Conservation (phyloP, 2,113 vertebrate species). For the Paradisaea rubra region DNA sequence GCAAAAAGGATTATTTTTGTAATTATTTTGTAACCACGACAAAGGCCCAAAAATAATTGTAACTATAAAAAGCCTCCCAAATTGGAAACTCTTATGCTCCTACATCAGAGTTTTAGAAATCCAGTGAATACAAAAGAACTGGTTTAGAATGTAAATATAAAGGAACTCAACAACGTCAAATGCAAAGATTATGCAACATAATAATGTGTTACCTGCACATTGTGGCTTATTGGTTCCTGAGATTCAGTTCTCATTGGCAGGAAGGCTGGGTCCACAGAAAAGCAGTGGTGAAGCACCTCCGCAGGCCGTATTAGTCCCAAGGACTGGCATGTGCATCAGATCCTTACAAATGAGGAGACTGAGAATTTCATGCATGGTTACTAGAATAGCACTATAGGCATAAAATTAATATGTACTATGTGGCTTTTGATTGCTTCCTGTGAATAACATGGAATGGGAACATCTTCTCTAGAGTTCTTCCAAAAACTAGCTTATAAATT, state of each 20-base stretch:
- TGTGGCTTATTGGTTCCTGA: background rate
- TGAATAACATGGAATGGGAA: background rate
- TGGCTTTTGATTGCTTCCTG: background rate
- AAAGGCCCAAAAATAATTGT: background rate
- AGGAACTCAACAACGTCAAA: background rate
- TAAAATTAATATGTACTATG: background rate
- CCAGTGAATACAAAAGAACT: background rate
- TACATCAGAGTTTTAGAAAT: background rate
- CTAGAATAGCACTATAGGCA: background rate
- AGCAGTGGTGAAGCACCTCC: background rate
- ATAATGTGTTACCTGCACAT: background rate
- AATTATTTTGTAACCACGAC: background rate
- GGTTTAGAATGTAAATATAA: background rate
- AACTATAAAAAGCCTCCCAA: background rate
- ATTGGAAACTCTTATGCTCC: background rate
- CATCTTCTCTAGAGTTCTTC: background rate
- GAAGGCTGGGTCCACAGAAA: background rate
- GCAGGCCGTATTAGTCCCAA: background rate
- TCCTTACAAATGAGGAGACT: background rate
- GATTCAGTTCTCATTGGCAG: background rate
- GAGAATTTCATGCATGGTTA: background rate
- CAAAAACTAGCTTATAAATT: background rate
- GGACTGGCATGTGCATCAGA: background rate
- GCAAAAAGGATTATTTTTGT: background rate
- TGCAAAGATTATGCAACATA: background rate